Evolutionary conservation across 2,797 vertebrate species (phyloP).

Genomic region (Iguana delicatissima): DNA sequence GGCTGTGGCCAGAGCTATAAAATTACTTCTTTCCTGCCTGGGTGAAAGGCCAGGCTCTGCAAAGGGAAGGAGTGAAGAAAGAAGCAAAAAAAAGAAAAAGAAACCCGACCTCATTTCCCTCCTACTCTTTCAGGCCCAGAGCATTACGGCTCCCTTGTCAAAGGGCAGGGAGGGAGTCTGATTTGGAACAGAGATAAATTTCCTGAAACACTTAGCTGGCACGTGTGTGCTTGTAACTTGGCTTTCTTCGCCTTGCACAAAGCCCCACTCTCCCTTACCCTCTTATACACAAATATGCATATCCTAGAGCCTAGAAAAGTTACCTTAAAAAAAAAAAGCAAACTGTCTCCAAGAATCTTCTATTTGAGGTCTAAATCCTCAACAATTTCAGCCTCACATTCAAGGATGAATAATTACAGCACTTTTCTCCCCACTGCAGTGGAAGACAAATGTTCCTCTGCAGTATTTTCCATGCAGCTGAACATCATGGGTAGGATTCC

Average conservation of each 20-base stretch:
- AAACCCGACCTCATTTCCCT: not conserved
- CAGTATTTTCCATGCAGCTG: too few species aligned
- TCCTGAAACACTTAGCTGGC: not conserved
- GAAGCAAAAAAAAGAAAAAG: not conserved
- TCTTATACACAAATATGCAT: not conserved
- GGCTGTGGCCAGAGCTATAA: constrained; percentile 21
- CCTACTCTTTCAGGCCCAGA: not conserved
- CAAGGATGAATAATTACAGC: too few species aligned
- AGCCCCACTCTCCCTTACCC: not conserved
- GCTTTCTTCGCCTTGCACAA: not conserved
- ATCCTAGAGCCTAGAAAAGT: too few species aligned
- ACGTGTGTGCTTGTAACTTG: not conserved
- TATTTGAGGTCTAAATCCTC: too few species aligned
- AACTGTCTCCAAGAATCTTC: too few species aligned
- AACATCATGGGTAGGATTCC: too few species aligned
- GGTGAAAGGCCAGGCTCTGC: constrained; percentile 16
- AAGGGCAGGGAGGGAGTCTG: not conserved
- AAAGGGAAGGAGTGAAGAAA: not conserved
- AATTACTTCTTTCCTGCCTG: constrained; percentile 21
- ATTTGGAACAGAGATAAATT: constrained; percentile 9
- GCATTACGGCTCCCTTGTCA: not conserved
- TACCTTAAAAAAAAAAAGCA: too few species aligned
- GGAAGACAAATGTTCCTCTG: too few species aligned
- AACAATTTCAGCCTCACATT: too few species aligned
- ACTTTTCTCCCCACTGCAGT: too few species aligned